Percentiles rank a stretch among this genome's conserved stretches.
Conservation (phyloP, 2,888 invertebrate species). For the Alentia gelatinosa region DNA sequence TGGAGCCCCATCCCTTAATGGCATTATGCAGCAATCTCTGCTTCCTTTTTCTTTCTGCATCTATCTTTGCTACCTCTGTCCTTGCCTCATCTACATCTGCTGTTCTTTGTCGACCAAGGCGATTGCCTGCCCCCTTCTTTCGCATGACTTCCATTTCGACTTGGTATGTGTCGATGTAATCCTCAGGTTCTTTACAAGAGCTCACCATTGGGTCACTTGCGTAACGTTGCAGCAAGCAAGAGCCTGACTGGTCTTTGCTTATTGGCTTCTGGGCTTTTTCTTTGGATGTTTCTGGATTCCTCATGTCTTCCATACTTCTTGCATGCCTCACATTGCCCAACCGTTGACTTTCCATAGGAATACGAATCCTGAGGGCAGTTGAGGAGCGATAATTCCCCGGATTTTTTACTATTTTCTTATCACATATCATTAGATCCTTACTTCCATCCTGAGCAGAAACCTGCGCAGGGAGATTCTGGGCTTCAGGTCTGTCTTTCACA, state of each 20-base stretch:
- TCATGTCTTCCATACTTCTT: not conserved
- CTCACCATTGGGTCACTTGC: not conserved
- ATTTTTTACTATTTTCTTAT: not conserved
- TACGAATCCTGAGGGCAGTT: not conserved
- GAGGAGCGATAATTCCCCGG: not conserved
- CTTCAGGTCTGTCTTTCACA: not conserved
- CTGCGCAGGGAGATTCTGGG: not conserved
- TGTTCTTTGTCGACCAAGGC: not conserved
- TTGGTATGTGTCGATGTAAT: slow-evolving; percentile 22
- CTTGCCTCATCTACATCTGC: not conserved
- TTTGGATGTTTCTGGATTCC: not conserved
- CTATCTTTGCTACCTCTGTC: not conserved
- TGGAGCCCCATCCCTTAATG: slow-evolving; percentile 38
- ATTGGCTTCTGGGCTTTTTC: not conserved
- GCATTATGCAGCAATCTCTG: not conserved
- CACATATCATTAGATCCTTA: not conserved
- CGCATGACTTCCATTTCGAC: not conserved
- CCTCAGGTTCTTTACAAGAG: not conserved
- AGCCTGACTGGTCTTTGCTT: not conserved
- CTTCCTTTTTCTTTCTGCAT: not conserved
- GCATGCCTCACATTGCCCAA: not conserved
- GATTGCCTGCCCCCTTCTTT: not conserved
- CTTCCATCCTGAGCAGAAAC: not conserved
- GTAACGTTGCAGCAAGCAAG: not conserved
- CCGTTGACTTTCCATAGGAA: not conserved